A percentile compares a stretch with the other conserved stretches of the same genome.
Conservation (phyloP, 2,113 vertebrate genomes). For the Arizona elegans region DNA sequence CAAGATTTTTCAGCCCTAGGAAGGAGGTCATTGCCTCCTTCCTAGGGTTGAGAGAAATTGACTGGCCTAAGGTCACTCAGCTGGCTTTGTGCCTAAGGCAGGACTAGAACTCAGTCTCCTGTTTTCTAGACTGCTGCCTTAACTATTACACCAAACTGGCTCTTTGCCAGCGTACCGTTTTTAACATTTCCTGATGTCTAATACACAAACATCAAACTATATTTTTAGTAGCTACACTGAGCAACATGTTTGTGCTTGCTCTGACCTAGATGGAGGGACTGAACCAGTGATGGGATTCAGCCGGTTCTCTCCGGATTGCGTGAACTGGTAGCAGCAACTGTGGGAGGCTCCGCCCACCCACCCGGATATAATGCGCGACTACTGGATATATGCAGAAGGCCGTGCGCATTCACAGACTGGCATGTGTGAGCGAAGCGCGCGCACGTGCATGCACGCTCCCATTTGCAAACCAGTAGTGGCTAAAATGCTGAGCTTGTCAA, state of each 20-base stretch:
- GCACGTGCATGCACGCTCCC: too few relatives aligned
- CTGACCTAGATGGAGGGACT: neutral
- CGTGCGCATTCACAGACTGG: too few relatives aligned
- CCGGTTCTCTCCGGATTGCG: too few relatives aligned
- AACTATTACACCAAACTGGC: neutral
- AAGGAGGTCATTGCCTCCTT: neutral
- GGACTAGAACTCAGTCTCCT: neutral
- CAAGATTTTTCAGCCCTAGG: neutral
- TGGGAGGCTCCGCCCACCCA: too few relatives aligned
- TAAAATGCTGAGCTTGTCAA: too few relatives aligned
- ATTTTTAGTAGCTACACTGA: neutral
- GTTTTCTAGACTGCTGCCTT: neutral
- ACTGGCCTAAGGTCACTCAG: neutral
- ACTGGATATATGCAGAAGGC: too few relatives aligned
- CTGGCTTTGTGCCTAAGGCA: neutral
- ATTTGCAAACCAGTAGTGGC: too few relatives aligned
- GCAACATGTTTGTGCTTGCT: neutral
- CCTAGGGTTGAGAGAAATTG: neutral
- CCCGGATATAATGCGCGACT: too few relatives aligned
- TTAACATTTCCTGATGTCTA: neutral
- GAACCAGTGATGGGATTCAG: too few relatives aligned
- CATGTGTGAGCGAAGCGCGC: too few relatives aligned
- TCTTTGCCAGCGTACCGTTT: neutral
- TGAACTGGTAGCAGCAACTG: too few relatives aligned
- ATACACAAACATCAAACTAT: neutral